Percentiles rank a stretch among this genome's conserved stretches.
phyloP scores from a whole-genome alignment of 2,113 vertebrate species.

The Muscicapa adusta region DNA sequence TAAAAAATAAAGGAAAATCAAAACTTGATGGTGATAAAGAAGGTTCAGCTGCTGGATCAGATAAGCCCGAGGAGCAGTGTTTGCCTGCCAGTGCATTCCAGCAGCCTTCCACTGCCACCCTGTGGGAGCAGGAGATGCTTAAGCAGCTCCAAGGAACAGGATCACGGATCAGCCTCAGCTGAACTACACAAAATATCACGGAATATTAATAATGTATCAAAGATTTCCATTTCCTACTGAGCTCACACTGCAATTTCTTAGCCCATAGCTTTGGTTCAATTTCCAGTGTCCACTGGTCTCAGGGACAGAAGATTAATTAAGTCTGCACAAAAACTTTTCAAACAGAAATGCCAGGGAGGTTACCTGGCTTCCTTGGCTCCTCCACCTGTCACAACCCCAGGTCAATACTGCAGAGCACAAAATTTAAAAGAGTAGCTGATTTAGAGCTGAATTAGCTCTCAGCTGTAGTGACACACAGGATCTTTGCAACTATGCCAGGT shows the following conservation, averaged over 20 bases:
- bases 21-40: neutral
- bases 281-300: neutral
- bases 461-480: neutral
- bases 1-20: neutral
- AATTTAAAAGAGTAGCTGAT: neutral
- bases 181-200: neutral
- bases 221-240: neutral
- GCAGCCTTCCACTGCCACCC: slow-evolving; percentile 41
- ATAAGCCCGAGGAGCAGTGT: accelerated
- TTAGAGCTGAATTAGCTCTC: neutral
- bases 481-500: neutral
- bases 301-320: neutral
- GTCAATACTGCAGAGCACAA: neutral
- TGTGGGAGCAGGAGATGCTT: neutral
- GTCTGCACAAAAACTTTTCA: neutral
- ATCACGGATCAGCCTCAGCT: neutral
- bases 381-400: neutral
- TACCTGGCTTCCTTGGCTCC: neutral
- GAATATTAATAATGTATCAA: neutral
- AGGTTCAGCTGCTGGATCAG: neutral
- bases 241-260: neutral
- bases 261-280: neutral
- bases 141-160: neutral
- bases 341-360: neutral
- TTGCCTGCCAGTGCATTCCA: accelerated